Percentiles rank a stretch among this genome's conserved stretches.
Evolutionary conservation across 2,113 vertebrate species (phyloP).

Genomic region (Barbus barbus): DNA sequence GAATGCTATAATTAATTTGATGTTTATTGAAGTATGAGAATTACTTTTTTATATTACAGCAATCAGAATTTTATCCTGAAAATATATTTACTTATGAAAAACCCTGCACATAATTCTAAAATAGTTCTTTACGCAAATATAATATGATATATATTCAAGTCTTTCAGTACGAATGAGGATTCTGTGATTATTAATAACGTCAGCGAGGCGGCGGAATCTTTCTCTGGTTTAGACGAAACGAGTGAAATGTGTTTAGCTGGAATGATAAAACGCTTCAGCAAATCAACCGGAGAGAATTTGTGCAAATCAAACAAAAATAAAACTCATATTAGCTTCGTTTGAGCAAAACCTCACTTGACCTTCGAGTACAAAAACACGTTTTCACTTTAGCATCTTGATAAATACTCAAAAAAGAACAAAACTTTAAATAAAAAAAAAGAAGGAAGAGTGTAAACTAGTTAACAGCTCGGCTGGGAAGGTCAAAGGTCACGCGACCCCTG

Average conservation of each 20-base stretch:
- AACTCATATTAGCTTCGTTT: too few species aligned
- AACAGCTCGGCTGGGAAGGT: background rate
- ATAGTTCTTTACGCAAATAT: background rate
- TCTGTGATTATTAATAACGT: conserved; percentile 3
- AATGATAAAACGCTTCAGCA: too few species aligned
- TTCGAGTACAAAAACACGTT: background rate
- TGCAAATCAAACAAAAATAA: conserved; percentile 3
- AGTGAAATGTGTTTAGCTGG: too few species aligned
- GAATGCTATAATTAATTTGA: background rate
- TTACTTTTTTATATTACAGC: background rate
- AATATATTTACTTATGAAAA: background rate
- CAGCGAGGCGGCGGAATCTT: background rate
- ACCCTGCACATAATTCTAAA: background rate
- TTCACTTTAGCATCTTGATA: conserved; percentile 6
- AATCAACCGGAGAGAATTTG: background rate
- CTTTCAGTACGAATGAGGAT: too few species aligned
- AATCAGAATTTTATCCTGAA: background rate
- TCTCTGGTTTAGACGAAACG: too few species aligned
- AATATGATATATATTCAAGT: too few species aligned
- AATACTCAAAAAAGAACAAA: conserved; percentile 17
- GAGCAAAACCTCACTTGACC: background rate
- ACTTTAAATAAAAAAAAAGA: conserved; percentile 30
- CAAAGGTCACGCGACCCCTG: background rate
- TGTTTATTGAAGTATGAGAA: background rate
- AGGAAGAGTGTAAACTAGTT: conserved; percentile 8